These are phyloP conservation scores for Antheraea pernyi DNA, from an alignment of 1,140 invertebrate genomes.

Conservation along the genomic window DNA sequence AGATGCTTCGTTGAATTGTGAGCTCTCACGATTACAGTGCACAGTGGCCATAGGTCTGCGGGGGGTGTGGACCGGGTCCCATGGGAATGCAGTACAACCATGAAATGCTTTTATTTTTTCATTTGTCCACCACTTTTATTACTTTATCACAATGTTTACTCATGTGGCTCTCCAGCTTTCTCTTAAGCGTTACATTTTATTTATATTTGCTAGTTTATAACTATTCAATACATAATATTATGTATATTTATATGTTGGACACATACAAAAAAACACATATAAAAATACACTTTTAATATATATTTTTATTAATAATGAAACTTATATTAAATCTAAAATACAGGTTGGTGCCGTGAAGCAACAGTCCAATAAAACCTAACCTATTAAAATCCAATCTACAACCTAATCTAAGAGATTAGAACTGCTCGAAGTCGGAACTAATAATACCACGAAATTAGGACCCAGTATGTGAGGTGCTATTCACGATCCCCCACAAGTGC, in stretches of 20 bases:
- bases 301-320: too few relatives aligned
- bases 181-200: not conserved
- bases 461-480: too few relatives aligned
- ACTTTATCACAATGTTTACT: constrained; percentile 56
- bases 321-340: too few relatives aligned
- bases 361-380: too few relatives aligned
- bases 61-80: constrained; percentile 33
- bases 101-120: constrained; percentile 68
- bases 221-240: not conserved
- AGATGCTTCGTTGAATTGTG: not conserved
- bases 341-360: too few relatives aligned
- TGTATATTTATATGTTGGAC: not conserved
- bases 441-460: too few relatives aligned
- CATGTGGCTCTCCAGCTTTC: constrained; percentile 32
- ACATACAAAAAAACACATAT: too few relatives aligned
- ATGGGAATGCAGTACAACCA: constrained; percentile 44
- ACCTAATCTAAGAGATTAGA: too few relatives aligned
- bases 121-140: constrained; percentile 45
- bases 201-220: not conserved
- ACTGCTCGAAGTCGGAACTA: too few relatives aligned
- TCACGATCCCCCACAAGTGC: too few relatives aligned
- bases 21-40: constrained; percentile 37
- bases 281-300: too few relatives aligned
- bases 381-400: too few relatives aligned
- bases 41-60: constrained; percentile 27